Conservation (phyloP, 2,797 vertebrate genomes). For the Pelodytes ibericus region DNA sequence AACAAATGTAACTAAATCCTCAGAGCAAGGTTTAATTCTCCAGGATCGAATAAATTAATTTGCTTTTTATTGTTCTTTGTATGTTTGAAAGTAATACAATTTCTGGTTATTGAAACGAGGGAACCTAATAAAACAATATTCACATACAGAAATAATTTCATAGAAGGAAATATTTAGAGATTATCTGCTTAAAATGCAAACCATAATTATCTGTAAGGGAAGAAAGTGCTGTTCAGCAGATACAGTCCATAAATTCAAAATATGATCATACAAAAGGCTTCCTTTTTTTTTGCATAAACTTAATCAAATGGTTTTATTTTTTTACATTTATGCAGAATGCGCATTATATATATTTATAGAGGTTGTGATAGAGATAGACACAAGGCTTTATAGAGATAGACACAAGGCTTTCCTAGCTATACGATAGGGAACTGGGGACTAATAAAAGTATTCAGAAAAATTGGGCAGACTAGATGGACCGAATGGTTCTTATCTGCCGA, state of each 20-base stretch:
- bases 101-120: conserved; percentile 26
- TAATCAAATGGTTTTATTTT: background rate
- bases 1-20: background rate
- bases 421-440: no score
- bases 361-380: no score
- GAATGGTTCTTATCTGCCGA: no score
- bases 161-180: background rate
- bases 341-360: no score
- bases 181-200: background rate
- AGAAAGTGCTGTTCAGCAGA: background rate
- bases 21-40: background rate
- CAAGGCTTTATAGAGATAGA: no score
- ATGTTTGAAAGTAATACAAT: conserved; percentile 35
- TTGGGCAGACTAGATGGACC: no score
- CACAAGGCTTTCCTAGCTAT: no score
- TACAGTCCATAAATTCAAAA: background rate
- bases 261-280: background rate
- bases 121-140: conserved; percentile 36
- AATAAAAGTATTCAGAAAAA: no score
- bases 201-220: background rate
- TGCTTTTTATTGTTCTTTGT: conserved; percentile 28
- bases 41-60: conserved; percentile 21
- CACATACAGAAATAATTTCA: conserved; percentile 27
- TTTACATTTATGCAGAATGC: no score
- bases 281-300: background rate